Percentiles rank a stretch among this genome's conserved stretches.
These are phyloP conservation scores for Drosophila formosana DNA, from an alignment of 2,888 invertebrate genomes.

Conservation along the genomic window DNA sequence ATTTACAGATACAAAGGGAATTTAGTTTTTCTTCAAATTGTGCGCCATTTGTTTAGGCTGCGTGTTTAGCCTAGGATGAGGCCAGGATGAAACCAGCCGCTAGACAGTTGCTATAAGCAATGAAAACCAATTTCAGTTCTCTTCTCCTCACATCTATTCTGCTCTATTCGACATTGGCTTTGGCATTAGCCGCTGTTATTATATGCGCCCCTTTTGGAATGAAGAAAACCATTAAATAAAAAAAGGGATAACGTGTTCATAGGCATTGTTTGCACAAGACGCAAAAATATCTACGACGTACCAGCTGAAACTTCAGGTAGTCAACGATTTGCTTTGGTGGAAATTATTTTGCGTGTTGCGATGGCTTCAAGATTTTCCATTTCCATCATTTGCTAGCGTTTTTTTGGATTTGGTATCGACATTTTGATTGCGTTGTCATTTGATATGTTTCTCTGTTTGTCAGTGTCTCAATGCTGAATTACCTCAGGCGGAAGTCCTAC, in stretches of 20 bases:
- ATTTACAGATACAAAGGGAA: slow-evolving; percentile 39
- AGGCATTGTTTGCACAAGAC: slow-evolving; percentile 73
- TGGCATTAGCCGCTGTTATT: slow-evolving; percentile 71
- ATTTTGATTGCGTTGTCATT: slow-evolving; percentile 50
- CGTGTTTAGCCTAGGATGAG: slow-evolving; percentile 46
- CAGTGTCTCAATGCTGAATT: slow-evolving; percentile 21
- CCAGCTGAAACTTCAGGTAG: slow-evolving; percentile 59
- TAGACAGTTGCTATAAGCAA: slow-evolving; percentile 2
- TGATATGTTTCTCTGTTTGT: slow-evolving; percentile 36
- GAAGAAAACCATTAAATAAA: slow-evolving; percentile 67
- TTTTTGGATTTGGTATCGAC: slow-evolving; percentile 19
- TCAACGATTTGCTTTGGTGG: slow-evolving; percentile 32
- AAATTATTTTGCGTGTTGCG: slow-evolving; percentile 23
- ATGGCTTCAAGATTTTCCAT: slow-evolving; percentile 13
- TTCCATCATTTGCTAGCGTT: slow-evolving; percentile 27
- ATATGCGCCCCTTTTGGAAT: slow-evolving; percentile 62
- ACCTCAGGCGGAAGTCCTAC: slow-evolving; percentile 17
- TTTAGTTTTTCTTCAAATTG: slow-evolving; percentile 55
- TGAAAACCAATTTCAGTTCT: slow-evolving; percentile 8
- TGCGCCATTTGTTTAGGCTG: slow-evolving; percentile 63
- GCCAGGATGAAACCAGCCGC: slow-evolving; percentile 5
- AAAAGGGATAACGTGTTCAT: slow-evolving; percentile 75
- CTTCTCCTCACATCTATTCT: not conserved
- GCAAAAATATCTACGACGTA: slow-evolving; percentile 64
- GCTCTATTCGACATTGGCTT: slow-evolving; percentile 16